A percentile compares a stretch with the other conserved stretches of the same genome.
Evolutionary conservation across 2,888 invertebrate genomes (phyloP).

Genomic region (Orthosia incerta): DNA sequence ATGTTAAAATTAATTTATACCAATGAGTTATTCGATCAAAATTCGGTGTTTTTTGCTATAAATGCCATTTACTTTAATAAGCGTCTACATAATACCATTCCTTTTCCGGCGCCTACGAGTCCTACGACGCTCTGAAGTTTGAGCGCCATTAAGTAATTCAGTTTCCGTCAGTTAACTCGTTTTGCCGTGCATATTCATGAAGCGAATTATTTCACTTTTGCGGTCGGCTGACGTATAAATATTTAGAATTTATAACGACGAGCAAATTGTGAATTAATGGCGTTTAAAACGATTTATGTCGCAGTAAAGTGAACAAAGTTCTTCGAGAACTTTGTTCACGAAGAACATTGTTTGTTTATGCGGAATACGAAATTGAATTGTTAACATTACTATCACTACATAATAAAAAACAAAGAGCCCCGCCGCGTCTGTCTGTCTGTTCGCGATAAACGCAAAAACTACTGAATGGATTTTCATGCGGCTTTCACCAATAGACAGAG

Average conservation of each 20-base stretch:
- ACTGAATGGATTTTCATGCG: too few species aligned
- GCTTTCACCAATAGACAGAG: too few species aligned
- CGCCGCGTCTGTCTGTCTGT: too few species aligned
- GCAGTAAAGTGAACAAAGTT: not conserved
- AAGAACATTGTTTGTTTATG: conserved; percentile 14
- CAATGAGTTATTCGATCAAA: conserved; percentile 10
- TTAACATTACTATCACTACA: not conserved
- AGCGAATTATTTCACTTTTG: conserved; percentile 58
- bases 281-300: conserved; percentile 39
- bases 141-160: conserved; percentile 53
- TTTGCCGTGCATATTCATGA: conserved; percentile 58
- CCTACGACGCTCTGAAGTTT: not conserved
- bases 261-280: conserved; percentile 46
- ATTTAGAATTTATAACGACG: conserved; percentile 54
- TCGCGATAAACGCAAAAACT: too few species aligned
- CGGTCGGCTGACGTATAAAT: conserved; percentile 47
- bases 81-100: conserved; percentile 20
- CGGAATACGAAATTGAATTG: not conserved
- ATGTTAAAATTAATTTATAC: too few species aligned
- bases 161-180: conserved; percentile 39
- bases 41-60: not conserved
- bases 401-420: too few species aligned
- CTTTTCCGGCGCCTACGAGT: conserved; percentile 23
- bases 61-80: conserved; percentile 28
- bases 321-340: too few species aligned